Percentiles rank a stretch among this genome's conserved stretches.
Evolutionary conservation across 1,140 invertebrate species (phyloP).

Genomic region (Brachionus manjavacas): DNA sequence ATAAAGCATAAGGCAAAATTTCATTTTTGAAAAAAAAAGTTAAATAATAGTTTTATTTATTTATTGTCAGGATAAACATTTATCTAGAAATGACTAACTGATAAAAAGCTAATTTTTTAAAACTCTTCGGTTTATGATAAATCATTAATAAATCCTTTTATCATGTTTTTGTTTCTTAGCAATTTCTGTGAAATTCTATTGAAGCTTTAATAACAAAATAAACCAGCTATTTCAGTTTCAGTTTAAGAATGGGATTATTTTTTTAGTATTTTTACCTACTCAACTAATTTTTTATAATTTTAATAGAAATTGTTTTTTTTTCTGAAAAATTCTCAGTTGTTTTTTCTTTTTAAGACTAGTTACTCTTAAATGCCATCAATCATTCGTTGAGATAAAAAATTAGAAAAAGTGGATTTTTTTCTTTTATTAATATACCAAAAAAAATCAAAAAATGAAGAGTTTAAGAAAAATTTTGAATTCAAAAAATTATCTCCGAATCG

Average conservation of each 20-base stretch:
- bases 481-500: background rate
- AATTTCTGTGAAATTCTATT: background rate
- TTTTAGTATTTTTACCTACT: background rate
- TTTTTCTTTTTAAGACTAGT: conserved; percentile 4
- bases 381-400: conserved; percentile 26
- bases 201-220: background rate
- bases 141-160: background rate
- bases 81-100: background rate
- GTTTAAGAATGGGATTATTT: background rate
- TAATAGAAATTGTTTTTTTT: conserved; percentile 9
- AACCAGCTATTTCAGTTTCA: background rate
- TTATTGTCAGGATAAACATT: background rate
- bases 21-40: background rate
- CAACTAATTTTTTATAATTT: background rate
- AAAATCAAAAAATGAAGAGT: background rate
- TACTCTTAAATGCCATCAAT: conserved; percentile 34
- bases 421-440: background rate
- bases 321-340: background rate
- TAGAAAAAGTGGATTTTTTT: background rate
- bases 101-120: background rate
- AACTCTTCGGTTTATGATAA: background rate
- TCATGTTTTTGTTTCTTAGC: background rate
- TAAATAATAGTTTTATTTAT: background rate
- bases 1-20: no score
- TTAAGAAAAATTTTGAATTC: background rate